Percentiles rank a stretch among this genome's conserved stretches.
These are phyloP conservation scores for Sinohyriopsis cumingii DNA, from an alignment of 2,888 invertebrate genomes.

Conservation along the genomic window DNA sequence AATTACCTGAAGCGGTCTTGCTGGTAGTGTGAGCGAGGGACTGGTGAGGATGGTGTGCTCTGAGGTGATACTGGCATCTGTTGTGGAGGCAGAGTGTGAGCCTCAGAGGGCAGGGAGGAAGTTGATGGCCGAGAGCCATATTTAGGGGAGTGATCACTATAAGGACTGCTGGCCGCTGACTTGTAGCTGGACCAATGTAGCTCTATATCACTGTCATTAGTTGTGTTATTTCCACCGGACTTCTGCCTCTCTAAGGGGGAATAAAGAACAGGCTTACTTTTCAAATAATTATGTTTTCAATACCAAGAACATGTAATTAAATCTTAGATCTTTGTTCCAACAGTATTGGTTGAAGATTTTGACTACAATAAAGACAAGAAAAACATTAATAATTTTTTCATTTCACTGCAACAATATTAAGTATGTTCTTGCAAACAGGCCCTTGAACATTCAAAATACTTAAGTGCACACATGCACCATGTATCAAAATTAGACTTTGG, in stretches of 20 bases:
- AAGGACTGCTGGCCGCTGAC: constrained; percentile 69
- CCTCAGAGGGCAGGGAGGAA: constrained; percentile 63
- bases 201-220: constrained; percentile 75
- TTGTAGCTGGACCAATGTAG: constrained; percentile 88
- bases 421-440: too few species aligned
- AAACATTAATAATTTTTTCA: too few species aligned
- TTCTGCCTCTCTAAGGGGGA: constrained; percentile 76
- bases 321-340: too few species aligned
- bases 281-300: neutral
- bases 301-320: too few species aligned
- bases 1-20: too few species aligned
- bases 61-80: constrained; percentile 72
- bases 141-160: constrained; percentile 50
- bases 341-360: too few species aligned
- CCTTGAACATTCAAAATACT: too few species aligned
- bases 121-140: constrained; percentile 59
- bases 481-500: too few species aligned
- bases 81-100: constrained; percentile 74
- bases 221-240: constrained; percentile 74
- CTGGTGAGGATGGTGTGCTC: constrained; percentile 68
- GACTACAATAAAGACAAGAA: too few species aligned
- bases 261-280: constrained; percentile 9
- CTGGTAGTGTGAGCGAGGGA: constrained; percentile 50
- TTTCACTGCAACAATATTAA: too few species aligned
- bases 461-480: too few species aligned